Conservation (phyloP, 2,888 invertebrate species). For the Sceliomorpha sp. region DNA sequence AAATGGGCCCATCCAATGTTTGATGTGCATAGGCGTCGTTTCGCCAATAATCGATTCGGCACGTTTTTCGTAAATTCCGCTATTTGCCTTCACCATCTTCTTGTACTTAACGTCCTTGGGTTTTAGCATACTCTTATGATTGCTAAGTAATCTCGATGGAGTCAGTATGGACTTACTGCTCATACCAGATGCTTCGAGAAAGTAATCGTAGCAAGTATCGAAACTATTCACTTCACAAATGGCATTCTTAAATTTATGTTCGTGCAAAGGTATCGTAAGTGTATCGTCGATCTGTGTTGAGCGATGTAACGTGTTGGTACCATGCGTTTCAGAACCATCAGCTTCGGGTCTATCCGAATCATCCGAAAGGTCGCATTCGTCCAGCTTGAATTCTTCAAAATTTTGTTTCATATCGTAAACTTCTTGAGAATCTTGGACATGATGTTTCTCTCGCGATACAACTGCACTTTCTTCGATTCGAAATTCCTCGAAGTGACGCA, state of each 20-base stretch:
- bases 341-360: slow-evolving; percentile 74
- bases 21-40: slow-evolving; percentile 67
- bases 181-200: slow-evolving; percentile 89
- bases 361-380: slow-evolving; percentile 85
- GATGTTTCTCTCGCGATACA: slow-evolving; percentile 27
- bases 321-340: slow-evolving; percentile 74
- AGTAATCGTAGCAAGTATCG: slow-evolving; percentile 85
- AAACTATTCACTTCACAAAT: slow-evolving; percentile 67
- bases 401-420: slow-evolving; percentile 87
- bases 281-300: slow-evolving; percentile 74
- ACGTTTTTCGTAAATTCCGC: slow-evolving; percentile 81
- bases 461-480: slow-evolving; percentile 74
- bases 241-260: slow-evolving; percentile 75
- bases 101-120: slow-evolving; percentile 90
- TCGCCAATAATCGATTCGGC: slow-evolving; percentile 72
- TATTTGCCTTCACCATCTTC: slow-evolving; percentile 83
- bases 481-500: slow-evolving; percentile 78
- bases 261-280: no score
- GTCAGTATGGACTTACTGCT: slow-evolving; percentile 89
- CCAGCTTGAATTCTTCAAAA: slow-evolving; percentile 90
- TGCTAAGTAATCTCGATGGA: slow-evolving; percentile 85
- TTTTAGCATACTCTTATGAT: slow-evolving; percentile 88
- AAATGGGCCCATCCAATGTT: slow-evolving; percentile 81
- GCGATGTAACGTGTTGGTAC: slow-evolving; percentile 36
- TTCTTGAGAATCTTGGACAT: slow-evolving; percentile 63